Evolutionary conservation across 1,140 invertebrate genomes (phyloP).

Genomic region (Drosophila trapezifrons): DNA sequence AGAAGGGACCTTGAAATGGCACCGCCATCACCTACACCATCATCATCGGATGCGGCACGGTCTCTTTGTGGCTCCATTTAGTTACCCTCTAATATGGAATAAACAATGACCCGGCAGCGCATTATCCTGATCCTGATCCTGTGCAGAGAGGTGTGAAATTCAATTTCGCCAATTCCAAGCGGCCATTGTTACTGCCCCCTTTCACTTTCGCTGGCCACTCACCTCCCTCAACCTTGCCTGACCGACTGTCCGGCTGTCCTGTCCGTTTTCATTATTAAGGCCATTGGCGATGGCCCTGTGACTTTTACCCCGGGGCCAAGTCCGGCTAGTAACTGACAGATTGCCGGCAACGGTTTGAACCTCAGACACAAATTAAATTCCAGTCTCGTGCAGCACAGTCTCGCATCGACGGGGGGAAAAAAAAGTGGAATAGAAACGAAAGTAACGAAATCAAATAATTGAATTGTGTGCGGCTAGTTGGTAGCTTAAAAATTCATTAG

Average conservation of each 20-base stretch:
- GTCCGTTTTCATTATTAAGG: conserved; percentile 66
- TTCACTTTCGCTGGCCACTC: conserved; percentile 29
- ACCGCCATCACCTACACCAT: conserved; percentile 14
- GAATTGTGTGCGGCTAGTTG: conserved; percentile 58
- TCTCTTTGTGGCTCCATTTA: conserved; percentile 44
- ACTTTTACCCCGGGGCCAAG: conserved; percentile 34
- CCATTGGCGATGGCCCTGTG: conserved; percentile 46
- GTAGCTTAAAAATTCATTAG: conserved; percentile 63
- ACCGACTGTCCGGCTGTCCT: conserved; percentile 14
- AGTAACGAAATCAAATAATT: conserved; percentile 58
- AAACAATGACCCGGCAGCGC: conserved; percentile 48
- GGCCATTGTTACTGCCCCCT: conserved; percentile 42
- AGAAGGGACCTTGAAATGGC: conserved; percentile 34
- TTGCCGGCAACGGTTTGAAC: conserved; percentile 52
- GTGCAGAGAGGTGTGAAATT: conserved; percentile 72
- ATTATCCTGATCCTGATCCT: conserved; percentile 61
- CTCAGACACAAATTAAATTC: conserved; percentile 62
- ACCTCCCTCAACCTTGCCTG: not conserved
- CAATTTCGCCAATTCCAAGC: conserved; percentile 63
- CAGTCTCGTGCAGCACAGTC: conserved; percentile 31
- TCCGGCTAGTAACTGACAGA: conserved; percentile 44
- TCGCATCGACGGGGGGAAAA: not conserved
- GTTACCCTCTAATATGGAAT: conserved; percentile 52
- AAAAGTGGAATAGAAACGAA: conserved; percentile 27
- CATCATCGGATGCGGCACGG: not conserved